These are phyloP conservation scores for Trachelus iudaicus DNA, from an alignment of 2,888 invertebrate species.

Conservation along the genomic window DNA sequence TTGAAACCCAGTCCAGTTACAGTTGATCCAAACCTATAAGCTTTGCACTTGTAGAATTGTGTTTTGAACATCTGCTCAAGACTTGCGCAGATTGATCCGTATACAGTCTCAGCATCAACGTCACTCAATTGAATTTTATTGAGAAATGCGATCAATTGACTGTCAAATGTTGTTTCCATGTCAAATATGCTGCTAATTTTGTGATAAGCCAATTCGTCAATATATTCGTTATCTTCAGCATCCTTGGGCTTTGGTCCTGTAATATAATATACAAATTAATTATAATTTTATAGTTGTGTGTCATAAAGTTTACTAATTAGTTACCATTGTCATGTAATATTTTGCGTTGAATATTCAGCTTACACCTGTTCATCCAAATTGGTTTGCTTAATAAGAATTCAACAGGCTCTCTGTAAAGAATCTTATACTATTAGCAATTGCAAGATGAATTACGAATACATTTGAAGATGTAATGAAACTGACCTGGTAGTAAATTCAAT, in stretches of 20 bases:
- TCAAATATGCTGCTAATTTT: slow-evolving; percentile 43
- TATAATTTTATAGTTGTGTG: slow-evolving; percentile 9
- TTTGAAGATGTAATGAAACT: background rate
- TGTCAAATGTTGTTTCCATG: slow-evolving; percentile 39
- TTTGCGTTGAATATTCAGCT: slow-evolving; percentile 42
- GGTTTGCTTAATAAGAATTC: slow-evolving; percentile 42
- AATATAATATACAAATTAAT: background rate
- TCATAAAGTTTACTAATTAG: background rate
- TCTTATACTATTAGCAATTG: slow-evolving; percentile 3
- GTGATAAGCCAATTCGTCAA: slow-evolving; percentile 32
- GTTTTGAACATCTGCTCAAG: slow-evolving; percentile 41
- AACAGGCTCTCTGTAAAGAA: slow-evolving; percentile 43
- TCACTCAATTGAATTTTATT: slow-evolving; percentile 39
- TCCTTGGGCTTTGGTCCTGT: slow-evolving; percentile 10
- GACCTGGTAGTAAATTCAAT: slow-evolving; percentile 49
- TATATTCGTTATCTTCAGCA: slow-evolving; percentile 15
- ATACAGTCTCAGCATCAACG: slow-evolving; percentile 39
- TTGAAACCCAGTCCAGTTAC: slow-evolving; percentile 77
- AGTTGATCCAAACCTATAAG: slow-evolving; percentile 79
- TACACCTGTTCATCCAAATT: slow-evolving; percentile 33
- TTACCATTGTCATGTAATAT: slow-evolving; percentile 28
- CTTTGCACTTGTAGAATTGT: slow-evolving; percentile 54
- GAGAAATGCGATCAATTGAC: slow-evolving; percentile 46
- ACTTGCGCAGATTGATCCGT: slow-evolving; percentile 40
- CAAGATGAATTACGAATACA: background rate